Percentiles rank a stretch among this genome's conserved stretches.
Evolutionary conservation across 2,888 invertebrate genomes (phyloP).

Genomic region (Pemphredon lugubris): DNA sequence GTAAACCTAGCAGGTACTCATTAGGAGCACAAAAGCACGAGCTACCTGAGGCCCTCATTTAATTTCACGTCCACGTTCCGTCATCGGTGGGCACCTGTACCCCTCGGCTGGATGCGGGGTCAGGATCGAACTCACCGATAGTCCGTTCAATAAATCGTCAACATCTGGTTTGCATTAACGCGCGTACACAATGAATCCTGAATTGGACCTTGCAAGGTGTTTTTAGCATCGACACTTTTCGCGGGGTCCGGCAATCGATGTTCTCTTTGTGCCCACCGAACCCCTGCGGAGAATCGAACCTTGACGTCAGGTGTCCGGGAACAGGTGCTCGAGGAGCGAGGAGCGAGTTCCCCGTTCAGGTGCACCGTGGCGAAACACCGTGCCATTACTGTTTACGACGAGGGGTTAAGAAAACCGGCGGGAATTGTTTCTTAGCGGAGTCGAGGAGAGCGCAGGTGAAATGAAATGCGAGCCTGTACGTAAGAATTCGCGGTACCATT

Average conservation of each 20-base stretch:
- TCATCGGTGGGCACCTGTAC: too few species aligned
- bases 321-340: constrained; percentile 62
- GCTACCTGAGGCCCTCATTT: too few species aligned
- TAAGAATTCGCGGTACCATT: background rate
- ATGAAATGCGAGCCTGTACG: constrained; percentile 13
- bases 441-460: constrained; percentile 31
- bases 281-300: constrained; percentile 53
- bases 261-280: constrained; percentile 28
- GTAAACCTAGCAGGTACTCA: background rate
- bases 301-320: constrained; percentile 60
- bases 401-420: constrained; percentile 38
- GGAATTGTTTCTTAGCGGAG: constrained; percentile 36
- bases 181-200: constrained; percentile 1
- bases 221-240: constrained; percentile 15
- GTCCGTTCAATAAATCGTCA: constrained; percentile 7
- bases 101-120: too few species aligned
- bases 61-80: too few species aligned
- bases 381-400: constrained; percentile 50
- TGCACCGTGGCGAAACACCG: constrained; percentile 52
- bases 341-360: constrained; percentile 52
- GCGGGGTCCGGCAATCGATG: constrained; percentile 30
- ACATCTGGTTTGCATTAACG: constrained; percentile 38
- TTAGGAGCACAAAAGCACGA: background rate
- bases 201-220: background rate
- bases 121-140: too few species aligned